Evolutionary conservation across 2,888 invertebrate species (phyloP).

Genomic region (Maniola hyperantus): DNA sequence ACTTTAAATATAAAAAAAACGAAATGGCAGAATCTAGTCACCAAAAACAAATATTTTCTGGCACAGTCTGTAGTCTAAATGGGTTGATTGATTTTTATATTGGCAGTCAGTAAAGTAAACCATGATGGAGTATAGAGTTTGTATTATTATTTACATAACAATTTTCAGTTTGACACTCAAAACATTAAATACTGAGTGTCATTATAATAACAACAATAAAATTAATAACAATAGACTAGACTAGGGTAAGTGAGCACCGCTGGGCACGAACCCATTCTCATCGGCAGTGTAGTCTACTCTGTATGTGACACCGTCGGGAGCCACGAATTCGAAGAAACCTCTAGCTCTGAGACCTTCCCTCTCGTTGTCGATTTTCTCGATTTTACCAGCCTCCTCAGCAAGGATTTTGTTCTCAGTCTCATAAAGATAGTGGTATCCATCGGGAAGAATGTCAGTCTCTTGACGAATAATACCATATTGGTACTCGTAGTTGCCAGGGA

Average conservation of each 20-base stretch:
- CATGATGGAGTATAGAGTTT: background rate
- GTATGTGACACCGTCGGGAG: conserved; percentile 72
- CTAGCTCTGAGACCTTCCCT: conserved; percentile 60
- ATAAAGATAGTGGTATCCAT: conserved; percentile 75
- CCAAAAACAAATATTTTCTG: too few species aligned
- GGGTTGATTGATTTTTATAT: too few species aligned
- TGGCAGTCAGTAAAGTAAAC: too few species aligned
- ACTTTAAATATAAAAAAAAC: too few species aligned
- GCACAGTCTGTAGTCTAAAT: too few species aligned
- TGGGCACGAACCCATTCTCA: conserved; percentile 69
- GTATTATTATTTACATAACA: conserved; percentile 19
- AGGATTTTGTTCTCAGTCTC: conserved; percentile 78
- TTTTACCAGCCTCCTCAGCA: conserved; percentile 69
- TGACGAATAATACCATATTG: conserved; percentile 72
- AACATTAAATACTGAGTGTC: conserved; percentile 8
- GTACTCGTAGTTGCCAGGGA: conserved; percentile 59
- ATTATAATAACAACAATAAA: conserved; percentile 8
- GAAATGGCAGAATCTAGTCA: too few species aligned
- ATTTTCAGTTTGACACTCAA: conserved; percentile 12
- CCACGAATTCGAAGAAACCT: conserved; percentile 73
- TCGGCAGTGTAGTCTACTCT: conserved; percentile 77
- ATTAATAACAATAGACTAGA: conserved; percentile 24
- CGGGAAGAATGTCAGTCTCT: conserved; percentile 60
- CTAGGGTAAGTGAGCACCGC: conserved; percentile 65
- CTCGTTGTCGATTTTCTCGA: conserved; percentile 64